phyloP scores from a whole-genome alignment of 2,113 vertebrate genomes.

The Anoplopoma fimbria region DNA sequence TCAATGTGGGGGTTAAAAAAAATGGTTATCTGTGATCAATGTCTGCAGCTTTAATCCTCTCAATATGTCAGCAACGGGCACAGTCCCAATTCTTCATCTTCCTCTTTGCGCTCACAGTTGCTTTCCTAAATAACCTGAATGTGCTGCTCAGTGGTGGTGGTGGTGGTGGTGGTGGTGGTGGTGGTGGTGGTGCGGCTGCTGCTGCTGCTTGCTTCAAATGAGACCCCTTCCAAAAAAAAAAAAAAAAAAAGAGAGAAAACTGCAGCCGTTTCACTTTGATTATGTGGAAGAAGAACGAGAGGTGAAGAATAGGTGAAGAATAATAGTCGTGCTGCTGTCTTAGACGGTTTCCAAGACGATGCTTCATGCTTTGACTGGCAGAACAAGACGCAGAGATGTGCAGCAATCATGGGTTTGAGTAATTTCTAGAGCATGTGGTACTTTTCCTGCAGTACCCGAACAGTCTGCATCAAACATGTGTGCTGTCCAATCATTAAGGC shows the following conservation, averaged over 20 bases:
- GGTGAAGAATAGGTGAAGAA: constrained; percentile 14
- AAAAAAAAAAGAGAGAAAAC: constrained; percentile 16
- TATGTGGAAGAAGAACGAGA: constrained; percentile 36
- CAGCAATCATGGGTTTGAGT: constrained; percentile 36
- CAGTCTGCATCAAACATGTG: constrained; percentile 28
- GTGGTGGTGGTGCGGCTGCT: not conserved
- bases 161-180: not conserved
- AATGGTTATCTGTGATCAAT: too few species aligned
- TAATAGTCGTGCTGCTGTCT: constrained; percentile 29
- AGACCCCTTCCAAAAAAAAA: constrained; percentile 37
- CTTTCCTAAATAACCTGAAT: constrained; percentile 52
- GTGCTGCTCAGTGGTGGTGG: constrained; percentile 28
- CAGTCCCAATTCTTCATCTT: constrained; percentile 36
- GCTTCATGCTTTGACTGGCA: constrained; percentile 14
- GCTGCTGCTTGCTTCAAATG: constrained; percentile 35
- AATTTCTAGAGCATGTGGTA: constrained; percentile 22
- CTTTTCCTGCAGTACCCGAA: constrained; percentile 33
- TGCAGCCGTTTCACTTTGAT: constrained; percentile 63
- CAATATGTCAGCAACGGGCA: constrained; percentile 55
- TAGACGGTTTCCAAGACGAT: constrained; percentile 32
- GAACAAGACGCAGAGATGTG: constrained; percentile 38
- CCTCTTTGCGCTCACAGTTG: constrained; percentile 22
- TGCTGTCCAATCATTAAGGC: not conserved
- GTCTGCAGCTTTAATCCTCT: constrained; percentile 28
- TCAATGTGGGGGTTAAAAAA: too few species aligned